Evolutionary conservation across 2,888 invertebrate species (phyloP), one percentile per base, ranked within the genome.

Genomic region (Sycophila texana): DNA sequence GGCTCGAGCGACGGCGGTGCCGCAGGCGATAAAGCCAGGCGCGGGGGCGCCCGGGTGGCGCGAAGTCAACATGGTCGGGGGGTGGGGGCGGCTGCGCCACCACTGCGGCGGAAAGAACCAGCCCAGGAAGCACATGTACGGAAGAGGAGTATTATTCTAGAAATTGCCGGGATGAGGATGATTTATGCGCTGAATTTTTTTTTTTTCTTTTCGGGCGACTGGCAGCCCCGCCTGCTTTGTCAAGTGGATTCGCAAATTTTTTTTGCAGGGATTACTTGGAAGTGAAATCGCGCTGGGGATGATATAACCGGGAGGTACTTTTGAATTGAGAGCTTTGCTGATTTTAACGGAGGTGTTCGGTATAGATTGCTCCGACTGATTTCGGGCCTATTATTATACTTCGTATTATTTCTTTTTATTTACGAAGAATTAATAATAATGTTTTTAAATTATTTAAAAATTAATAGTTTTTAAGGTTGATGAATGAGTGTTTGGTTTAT

Each of bases 61-160:
- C 73, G 66, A 60, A 60, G 71, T 60, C 71, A 26, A 61, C 71
- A 60, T 20, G 20, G 55, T 14, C 47, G 0, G 47, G 39, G 7
- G 39, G 39, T 39, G 39, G 47, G 61, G 47, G 53, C 55, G 18
- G 49, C 51, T 71, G 76, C 71, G 76, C 76, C 76, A 76, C 53
- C 58, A 77, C 76, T 65, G 76, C 76, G 70, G 76, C 47, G 76
- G 47, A 53, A 49, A 58, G 60, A 39, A 72, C 51, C 22, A 26
- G 58, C 47, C n/a, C 16, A 12, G 18, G 0, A 2, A 16, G 10
- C 26, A 63, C 26, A 30, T 22, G 14, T n/a, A 66, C 57, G 74
- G 65, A 65, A 66, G 74, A 39, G 18, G 66, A 74, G 66, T 20
- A 58, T 74, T 74, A 74, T 67, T 57, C 47, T 74, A 57, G 74